Percentiles rank a stretch among this genome's conserved stretches.
phyloP scores from a whole-genome alignment of 2,113 vertebrate species.

The Cyphomyrus discorhynchus region DNA sequence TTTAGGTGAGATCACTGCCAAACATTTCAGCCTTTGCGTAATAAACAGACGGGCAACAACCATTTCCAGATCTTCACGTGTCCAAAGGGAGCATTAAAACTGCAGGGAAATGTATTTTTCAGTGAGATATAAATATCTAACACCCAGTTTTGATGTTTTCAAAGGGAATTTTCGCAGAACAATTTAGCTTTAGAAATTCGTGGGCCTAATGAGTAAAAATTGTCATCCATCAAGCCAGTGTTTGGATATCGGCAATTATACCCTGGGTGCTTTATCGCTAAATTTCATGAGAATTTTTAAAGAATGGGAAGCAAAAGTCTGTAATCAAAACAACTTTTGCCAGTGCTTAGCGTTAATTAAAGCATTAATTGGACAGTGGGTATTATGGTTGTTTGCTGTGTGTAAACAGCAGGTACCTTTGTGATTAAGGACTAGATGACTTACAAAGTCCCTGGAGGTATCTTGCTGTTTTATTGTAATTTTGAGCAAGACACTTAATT shows the following conservation, averaged over 20 bases:
- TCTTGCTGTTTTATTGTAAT: neutral
- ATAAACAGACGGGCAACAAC: slow-evolving; percentile 1
- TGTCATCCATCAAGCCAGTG: neutral
- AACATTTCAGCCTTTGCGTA: slow-evolving; percentile 9
- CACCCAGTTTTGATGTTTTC: slow-evolving; percentile 6
- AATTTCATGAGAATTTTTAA: neutral
- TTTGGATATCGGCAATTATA: neutral
- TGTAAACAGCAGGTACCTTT: too few relatives aligned
- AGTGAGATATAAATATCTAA: neutral
- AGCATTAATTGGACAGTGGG: neutral
- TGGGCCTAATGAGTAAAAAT: neutral
- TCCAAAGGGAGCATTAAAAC: neutral
- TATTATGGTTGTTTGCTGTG: neutral
- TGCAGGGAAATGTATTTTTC: slow-evolving; percentile 1
- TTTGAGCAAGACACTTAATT: neutral
- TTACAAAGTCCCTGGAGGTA: neutral
- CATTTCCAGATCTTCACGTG: slow-evolving; percentile 13
- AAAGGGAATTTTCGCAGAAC: neutral
- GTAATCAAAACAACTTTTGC: neutral
- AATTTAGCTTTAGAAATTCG: slow-evolving; percentile 11
- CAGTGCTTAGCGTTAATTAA: neutral
- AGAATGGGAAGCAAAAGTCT: neutral
- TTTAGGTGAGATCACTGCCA: slow-evolving; percentile 6
- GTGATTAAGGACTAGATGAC: neutral
- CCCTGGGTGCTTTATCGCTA: neutral